Evolutionary conservation across 2,888 invertebrate genomes (phyloP).

Genomic region (Antheraea assamensis): DNA sequence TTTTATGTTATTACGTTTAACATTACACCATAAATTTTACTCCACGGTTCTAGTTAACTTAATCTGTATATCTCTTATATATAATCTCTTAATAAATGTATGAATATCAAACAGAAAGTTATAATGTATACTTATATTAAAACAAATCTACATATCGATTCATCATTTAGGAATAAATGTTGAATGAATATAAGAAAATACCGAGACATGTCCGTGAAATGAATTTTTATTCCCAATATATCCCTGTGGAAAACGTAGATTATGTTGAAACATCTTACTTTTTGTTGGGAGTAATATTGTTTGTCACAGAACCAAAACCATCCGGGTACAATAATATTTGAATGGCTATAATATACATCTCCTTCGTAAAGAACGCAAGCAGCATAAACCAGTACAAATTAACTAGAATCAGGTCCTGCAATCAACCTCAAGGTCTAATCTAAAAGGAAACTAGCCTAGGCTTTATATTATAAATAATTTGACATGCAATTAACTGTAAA

Average conservation of each 20-base stretch:
- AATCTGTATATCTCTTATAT: not conserved
- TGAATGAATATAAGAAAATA: constrained; percentile 8
- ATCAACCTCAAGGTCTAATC: not conserved
- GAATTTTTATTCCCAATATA: constrained; percentile 3
- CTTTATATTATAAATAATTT: not conserved
- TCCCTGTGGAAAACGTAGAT: constrained; percentile 6
- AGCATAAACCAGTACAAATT: not conserved
- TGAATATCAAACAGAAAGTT: not conserved
- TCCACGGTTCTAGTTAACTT: not conserved
- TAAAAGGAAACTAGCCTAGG: not conserved
- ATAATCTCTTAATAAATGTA: not conserved
- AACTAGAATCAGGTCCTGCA: not conserved
- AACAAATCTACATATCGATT: not conserved
- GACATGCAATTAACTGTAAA: not conserved
- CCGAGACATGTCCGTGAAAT: constrained; percentile 2
- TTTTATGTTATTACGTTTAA: not conserved
- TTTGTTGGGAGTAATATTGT: constrained; percentile 1
- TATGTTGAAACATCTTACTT: not conserved
- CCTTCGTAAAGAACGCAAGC: not conserved
- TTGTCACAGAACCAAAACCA: not conserved
- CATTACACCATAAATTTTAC: not conserved
- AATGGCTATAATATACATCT: not conserved
- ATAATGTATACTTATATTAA: no score
- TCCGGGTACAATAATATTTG: not conserved
- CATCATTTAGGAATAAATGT: not conserved